Percentiles rank a stretch among this genome's conserved stretches.
Evolutionary conservation across 2,888 invertebrate genomes (phyloP).

Genomic region (Sesia apiformis): DNA sequence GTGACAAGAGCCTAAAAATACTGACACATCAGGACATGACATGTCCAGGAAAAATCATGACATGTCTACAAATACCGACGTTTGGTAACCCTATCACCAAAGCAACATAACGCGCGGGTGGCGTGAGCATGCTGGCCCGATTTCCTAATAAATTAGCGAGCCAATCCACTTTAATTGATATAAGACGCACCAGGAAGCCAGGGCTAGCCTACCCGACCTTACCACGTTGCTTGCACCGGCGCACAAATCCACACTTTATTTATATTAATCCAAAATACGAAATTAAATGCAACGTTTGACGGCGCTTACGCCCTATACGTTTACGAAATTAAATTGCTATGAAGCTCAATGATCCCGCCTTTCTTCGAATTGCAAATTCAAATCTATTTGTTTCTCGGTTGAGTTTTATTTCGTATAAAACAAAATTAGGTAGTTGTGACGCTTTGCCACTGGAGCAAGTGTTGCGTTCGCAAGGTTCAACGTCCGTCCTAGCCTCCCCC

Average conservation of each 20-base stretch:
- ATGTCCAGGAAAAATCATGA: no score
- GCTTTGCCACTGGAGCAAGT: constrained; percentile 18
- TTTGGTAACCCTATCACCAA: no score
- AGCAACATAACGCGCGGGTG: not conserved
- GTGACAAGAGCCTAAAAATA: no score
- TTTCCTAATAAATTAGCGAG: constrained; percentile 62
- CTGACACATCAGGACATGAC: no score
- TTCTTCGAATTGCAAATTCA: constrained; percentile 23
- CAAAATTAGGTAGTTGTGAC: constrained; percentile 21
- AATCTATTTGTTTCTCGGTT: constrained; percentile 21
- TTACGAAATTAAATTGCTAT: constrained; percentile 44
- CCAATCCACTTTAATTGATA: constrained; percentile 60
- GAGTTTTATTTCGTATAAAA: constrained; percentile 21
- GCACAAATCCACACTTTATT: constrained; percentile 16
- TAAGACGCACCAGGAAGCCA: constrained; percentile 62
- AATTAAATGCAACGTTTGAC: constrained; percentile 9
- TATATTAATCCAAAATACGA: constrained; percentile 10
- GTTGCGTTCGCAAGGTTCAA: constrained; percentile 49
- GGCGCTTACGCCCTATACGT: constrained; percentile 30
- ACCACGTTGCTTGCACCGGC: constrained; percentile 20
- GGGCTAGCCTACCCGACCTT: constrained; percentile 36
- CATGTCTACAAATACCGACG: no score
- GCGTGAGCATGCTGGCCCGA: constrained; percentile 50
- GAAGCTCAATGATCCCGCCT: constrained; percentile 69
- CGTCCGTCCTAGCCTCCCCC: constrained; percentile 65